phyloP scores from a whole-genome alignment of 2,888 invertebrate genomes.

The Drosophila cracens region DNA sequence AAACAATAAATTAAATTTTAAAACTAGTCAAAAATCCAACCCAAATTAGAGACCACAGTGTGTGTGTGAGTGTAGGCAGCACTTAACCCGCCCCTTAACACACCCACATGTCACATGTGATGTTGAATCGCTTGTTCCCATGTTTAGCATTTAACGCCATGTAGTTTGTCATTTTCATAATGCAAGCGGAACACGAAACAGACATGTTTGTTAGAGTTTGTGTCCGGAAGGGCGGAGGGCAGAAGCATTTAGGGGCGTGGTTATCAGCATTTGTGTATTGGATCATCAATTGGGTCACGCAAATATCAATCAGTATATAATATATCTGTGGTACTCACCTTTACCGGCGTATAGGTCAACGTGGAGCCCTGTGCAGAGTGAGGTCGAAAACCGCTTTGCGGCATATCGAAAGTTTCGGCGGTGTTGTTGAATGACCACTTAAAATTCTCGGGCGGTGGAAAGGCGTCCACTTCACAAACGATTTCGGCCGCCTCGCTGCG shows the following conservation, averaged over 20 bases:
- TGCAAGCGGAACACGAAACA: constrained; percentile 13
- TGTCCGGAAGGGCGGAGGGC: neutral
- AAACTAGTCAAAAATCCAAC: constrained; percentile 22
- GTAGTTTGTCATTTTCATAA: constrained; percentile 56
- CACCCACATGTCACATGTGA: constrained; percentile 17
- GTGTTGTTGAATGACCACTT: constrained; percentile 96
- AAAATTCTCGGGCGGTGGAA: constrained; percentile 92
- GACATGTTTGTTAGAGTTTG: neutral
- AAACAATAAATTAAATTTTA: constrained; percentile 60
- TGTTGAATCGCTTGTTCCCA: constrained; percentile 25
- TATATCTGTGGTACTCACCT: constrained; percentile 76
- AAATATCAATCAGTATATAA: constrained; percentile 27
- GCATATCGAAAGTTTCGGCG: constrained; percentile 91
- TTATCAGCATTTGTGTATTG: neutral
- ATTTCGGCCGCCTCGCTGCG: constrained; percentile 92
- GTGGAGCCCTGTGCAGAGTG: constrained; percentile 87
- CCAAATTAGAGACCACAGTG: neutral
- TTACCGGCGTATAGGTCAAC: constrained; percentile 90
- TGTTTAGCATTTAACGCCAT: constrained; percentile 35
- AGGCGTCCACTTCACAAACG: constrained; percentile 93
- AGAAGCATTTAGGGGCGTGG: neutral
- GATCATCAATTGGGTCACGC: constrained; percentile 44
- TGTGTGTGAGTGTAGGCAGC: neutral
- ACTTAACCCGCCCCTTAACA: constrained; percentile 18
- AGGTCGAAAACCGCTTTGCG: constrained; percentile 88